phyloP scores from a whole-genome alignment of 23 tunicate genomes.

The Pegea sp. region DNA sequence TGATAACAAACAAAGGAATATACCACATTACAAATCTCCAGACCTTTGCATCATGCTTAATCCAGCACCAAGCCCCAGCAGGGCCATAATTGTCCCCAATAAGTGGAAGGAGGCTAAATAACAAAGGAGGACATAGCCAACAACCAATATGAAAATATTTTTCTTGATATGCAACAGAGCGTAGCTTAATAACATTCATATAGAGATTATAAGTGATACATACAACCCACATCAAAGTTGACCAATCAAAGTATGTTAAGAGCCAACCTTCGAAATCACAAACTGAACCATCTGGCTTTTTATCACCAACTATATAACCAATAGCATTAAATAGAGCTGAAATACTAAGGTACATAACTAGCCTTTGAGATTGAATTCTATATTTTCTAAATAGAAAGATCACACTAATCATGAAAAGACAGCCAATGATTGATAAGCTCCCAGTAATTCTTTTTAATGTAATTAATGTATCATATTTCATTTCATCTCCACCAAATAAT shows the following conservation, averaged over 20 bases:
- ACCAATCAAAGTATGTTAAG: constrained; percentile 90
- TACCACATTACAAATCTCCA: constrained; percentile 81
- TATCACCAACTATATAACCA: constrained; percentile 63
- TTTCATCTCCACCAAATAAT: not conserved
- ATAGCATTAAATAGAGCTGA: constrained; percentile 86
- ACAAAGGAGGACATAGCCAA: constrained; percentile 52
- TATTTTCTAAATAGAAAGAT: constrained; percentile 19
- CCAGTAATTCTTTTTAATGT: constrained; percentile 52
- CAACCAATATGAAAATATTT: constrained; percentile 38
- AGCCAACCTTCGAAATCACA: constrained; percentile 97
- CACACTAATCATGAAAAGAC: constrained; percentile 6
- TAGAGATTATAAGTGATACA: constrained; percentile 75
- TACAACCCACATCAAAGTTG: constrained; percentile 51
- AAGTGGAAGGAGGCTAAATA: constrained; percentile 59
- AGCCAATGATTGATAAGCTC: constrained; percentile 54
- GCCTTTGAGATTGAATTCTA: constrained; percentile 26
- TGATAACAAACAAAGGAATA: constrained; percentile 41
- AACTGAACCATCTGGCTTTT: constrained; percentile 46
- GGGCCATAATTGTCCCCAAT: constrained; percentile 88
- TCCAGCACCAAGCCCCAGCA: constrained; percentile 99
- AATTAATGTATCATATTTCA: constrained; percentile 2
- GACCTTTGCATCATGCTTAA: constrained; percentile 41
- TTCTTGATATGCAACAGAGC: constrained; percentile 16
- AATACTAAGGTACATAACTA: constrained; percentile 61
- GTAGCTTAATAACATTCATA: constrained; percentile 20